phyloP scores from a whole-genome alignment of 2,888 invertebrate species.

The Phaonia tiefii region DNA sequence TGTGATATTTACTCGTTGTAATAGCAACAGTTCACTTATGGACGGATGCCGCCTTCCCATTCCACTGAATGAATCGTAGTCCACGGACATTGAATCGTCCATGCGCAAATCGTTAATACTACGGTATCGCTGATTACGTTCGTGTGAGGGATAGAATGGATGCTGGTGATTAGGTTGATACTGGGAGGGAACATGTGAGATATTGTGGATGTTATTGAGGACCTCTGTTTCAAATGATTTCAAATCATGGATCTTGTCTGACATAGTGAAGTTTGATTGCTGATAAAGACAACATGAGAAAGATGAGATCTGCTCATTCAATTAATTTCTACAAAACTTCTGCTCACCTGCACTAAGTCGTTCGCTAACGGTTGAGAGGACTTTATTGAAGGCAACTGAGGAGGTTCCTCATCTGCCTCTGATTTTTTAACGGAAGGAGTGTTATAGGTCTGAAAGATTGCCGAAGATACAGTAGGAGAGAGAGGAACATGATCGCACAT shows the following conservation, averaged over 20 bases:
- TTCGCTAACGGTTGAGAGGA: conserved; percentile 31
- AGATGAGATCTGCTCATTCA: not conserved
- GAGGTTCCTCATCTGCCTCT: conserved; percentile 24
- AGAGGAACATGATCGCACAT: too few species aligned
- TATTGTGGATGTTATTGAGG: conserved; percentile 60
- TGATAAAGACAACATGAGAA: conserved; percentile 70
- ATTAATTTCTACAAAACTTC: not conserved
- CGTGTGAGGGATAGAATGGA: conserved; percentile 53
- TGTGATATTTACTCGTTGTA: conserved; percentile 73
- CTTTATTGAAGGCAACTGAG: not conserved
- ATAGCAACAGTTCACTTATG: conserved; percentile 71
- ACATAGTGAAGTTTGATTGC: conserved; percentile 70
- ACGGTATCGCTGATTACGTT: conserved; percentile 77
- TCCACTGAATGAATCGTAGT: conserved; percentile 60
- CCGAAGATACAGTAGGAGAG: not conserved
- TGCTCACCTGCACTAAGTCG: conserved; percentile 55
- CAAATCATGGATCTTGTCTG: conserved; percentile 53
- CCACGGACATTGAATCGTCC: conserved; percentile 76
- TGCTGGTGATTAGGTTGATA: conserved; percentile 71
- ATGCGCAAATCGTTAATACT: conserved; percentile 81
- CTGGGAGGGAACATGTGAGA: conserved; percentile 69
- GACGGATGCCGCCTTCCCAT: conserved; percentile 72
- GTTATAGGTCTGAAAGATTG: conserved; percentile 82
- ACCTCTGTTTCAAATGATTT: conserved; percentile 59
- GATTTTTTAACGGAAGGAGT: conserved; percentile 70